Evolutionary conservation across 2,888 invertebrate species (phyloP).

Genomic region (Papilio gigon): DNA sequence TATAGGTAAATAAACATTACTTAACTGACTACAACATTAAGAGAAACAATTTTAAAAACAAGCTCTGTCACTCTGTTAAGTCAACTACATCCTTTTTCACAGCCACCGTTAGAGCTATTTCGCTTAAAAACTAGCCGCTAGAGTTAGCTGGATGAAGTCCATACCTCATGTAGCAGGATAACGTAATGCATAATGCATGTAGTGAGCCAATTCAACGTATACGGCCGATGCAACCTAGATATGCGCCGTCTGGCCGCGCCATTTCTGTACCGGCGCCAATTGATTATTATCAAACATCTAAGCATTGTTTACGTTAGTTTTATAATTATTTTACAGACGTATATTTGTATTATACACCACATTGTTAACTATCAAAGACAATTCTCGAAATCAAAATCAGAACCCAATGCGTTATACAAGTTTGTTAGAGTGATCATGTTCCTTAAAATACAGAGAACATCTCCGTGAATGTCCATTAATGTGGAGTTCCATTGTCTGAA

Average conservation of each 20-base stretch:
- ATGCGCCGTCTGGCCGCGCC: constrained; percentile 22
- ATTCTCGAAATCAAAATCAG: not conserved
- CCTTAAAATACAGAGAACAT: no score
- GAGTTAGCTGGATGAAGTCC: constrained; percentile 34
- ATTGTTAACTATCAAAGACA: not conserved
- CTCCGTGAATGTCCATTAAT: no score
- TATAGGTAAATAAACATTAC: no score
- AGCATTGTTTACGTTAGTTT: constrained; percentile 2
- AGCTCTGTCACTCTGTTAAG: constrained; percentile 5
- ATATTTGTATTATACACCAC: no score
- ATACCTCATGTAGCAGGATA: constrained; percentile 28
- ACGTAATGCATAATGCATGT: constrained; percentile 35
- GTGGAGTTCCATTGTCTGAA: no score
- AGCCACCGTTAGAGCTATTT: constrained; percentile 32
- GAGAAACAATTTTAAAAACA: not conserved
- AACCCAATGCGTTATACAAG: not conserved
- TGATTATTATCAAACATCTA: constrained; percentile 17
- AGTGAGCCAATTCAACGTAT: constrained; percentile 33
- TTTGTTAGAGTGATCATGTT: not conserved
- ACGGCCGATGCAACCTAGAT: constrained; percentile 38
- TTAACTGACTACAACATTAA: not conserved
- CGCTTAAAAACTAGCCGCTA: constrained; percentile 29
- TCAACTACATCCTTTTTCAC: constrained; percentile 21
- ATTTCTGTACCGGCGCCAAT: constrained; percentile 30
- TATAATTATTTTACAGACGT: constrained; percentile 1